Base-by-base conservation (phyloP, 2,113 vertebrate species). In the Poeciliopsis occidentalis region DNA sequence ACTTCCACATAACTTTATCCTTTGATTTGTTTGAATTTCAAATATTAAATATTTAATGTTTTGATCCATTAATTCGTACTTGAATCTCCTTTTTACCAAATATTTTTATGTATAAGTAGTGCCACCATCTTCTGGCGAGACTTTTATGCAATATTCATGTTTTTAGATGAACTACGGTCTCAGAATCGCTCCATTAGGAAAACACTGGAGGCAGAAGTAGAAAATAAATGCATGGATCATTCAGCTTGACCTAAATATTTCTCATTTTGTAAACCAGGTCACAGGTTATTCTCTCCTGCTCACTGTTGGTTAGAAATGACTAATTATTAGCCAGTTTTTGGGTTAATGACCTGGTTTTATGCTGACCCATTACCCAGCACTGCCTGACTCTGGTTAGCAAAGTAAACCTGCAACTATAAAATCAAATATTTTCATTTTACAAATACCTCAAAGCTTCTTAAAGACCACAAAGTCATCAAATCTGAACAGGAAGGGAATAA, bases 381-480 rank as follows among this genome's bases (percentile, higher is more conserved):
- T 47, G 44, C 10, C 51, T 57, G 51, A 19, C 44, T 47, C 5
- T 17, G 44, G 17, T 47, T 47, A 19, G 44, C 44, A 17, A 47
- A 47, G 15, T 47, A 19, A 47, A 19, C 44, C 44, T 5, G 41
- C 15, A 44, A 11, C 34, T 11, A 37, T 37, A 37, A 12, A 41
- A 41, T 15, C 39, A 41, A 41, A 41, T 15, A 15, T 41, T 41
- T 41, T 41, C 15, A 41, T 13, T 67, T 64, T 69, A 34, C 24
- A 41, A 80, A 15, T 8, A 79, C 12, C 54, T 72, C 7, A 44
- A 32, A 19, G 37, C 24, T 62, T 79, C 8, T 80, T 80, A 62
- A 54, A 24, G 51, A n/a, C 63, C 22, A 34, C 26, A 73, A 64
- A 51, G 70, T 66, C 80, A 47, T 63, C 75, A 75, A 82, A 84